Base-by-base conservation (phyloP, 2,888 invertebrate species). In the Tetropium fuscum region DNA sequence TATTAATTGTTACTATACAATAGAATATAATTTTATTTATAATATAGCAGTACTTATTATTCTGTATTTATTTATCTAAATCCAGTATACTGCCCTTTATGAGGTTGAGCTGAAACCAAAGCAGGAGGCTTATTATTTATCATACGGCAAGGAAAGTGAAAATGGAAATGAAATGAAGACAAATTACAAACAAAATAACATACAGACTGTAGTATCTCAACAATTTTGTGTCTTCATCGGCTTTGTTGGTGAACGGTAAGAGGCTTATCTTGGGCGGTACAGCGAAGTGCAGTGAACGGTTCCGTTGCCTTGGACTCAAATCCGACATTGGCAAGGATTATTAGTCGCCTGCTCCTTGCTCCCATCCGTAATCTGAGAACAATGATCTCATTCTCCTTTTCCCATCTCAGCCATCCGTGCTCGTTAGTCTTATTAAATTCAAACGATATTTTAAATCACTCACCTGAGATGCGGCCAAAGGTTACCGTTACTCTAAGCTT, bases 291-390 rank as follows among this genome's bases (percentile, higher is more conserved):
- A 53, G 40, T 48, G 59, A 47, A 72, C 68, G 69, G 69, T 69
- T 68, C 66, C 69, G 69, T 66, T 68, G 66, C 67, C 63, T 55
- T 58, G 69, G 69, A 72, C 71, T 67, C 68, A 77, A 78, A 76
- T 76, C 77, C 55, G 47, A 55, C 55, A 34, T 55, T 22, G 44
- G 40, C 55, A 34, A 20, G 38, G 55, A 47, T 55, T 55, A 55
- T 44, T 55, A 51, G 51, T 19, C 47, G 43, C 10, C 55, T 22
- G 47, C 40, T 47, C 55, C 16, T 47, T 38, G n/a, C n/a, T n/a
- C n/a, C n/a, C n/a, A 47, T 36, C 36, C 47, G 55, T 55, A 55
- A 55, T 55, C 55, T 55, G 55, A 55, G 55, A 55, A 55, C 55
- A 55, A 55, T 55, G 55, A 55, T 55, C 47, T 55, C 38, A 36